Percentiles rank a stretch among this genome's conserved stretches.
These are phyloP conservation scores for Myotis lucifugus DNA, from an alignment of 2,113 vertebrate species.

Conservation along the genomic window DNA sequence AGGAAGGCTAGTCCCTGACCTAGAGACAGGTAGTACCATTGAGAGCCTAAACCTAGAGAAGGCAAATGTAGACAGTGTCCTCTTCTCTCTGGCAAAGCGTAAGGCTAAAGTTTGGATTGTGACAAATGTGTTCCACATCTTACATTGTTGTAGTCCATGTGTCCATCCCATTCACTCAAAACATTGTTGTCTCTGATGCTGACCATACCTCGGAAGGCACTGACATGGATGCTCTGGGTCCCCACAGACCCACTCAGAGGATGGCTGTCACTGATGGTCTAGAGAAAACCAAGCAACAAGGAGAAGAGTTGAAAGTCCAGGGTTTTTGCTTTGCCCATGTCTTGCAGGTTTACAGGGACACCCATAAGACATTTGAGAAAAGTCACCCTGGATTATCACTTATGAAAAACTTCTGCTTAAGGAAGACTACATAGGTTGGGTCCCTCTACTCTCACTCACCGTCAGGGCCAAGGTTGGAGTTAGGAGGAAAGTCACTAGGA, in stretches of 20 bases:
- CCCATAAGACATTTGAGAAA: not conserved
- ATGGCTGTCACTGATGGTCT: slow-evolving; percentile 61
- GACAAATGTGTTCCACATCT: not conserved
- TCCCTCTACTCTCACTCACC: slow-evolving; percentile 64
- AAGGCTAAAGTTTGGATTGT: not conserved
- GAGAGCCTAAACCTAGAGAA: not conserved
- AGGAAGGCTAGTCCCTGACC: not conserved
- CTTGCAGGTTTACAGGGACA: not conserved
- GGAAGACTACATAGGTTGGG: not conserved
- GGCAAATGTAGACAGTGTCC: not conserved
- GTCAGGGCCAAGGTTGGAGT: slow-evolving; percentile 39
- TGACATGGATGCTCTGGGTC: slow-evolving; percentile 60
- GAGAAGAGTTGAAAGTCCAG: not conserved
- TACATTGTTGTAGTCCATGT: slow-evolving; percentile 76
- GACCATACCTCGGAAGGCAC: slow-evolving; percentile 47
- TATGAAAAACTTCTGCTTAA: not conserved
- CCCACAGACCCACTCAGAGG: slow-evolving; percentile 50
- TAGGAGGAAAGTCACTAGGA: slow-evolving; percentile 48
- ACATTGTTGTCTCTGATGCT: slow-evolving; percentile 68
- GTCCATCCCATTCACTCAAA: slow-evolving; percentile 75
- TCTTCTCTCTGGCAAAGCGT: not conserved
- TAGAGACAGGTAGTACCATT: not conserved
- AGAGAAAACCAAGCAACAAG: not conserved
- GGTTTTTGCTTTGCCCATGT: not conserved
- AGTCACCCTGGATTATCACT: not conserved